phyloP scores from a whole-genome alignment of 2,888 invertebrate species.

The Erebia ligea region DNA sequence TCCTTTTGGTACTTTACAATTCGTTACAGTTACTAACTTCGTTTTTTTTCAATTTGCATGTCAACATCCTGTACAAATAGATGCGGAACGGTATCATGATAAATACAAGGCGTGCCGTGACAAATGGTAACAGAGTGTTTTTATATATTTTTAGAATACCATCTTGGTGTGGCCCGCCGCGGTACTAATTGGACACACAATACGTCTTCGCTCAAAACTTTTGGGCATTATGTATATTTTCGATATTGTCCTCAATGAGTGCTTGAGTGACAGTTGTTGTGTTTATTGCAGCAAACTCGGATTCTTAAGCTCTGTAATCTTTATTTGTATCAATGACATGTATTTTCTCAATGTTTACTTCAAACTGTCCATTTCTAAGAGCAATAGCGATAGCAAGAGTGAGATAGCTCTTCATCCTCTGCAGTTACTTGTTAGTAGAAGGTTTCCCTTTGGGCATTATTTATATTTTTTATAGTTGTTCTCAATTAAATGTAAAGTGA shows the following conservation, averaged over 20 bases:
- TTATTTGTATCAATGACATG: neutral
- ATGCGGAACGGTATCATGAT: slow-evolving; percentile 73
- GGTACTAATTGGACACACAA: slow-evolving; percentile 79
- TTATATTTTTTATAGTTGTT: slow-evolving; percentile 46
- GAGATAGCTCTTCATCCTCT: too few relatives aligned
- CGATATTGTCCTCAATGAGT: slow-evolving; percentile 31
- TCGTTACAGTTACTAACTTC: neutral
- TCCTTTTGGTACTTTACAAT: neutral
- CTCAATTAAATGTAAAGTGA: neutral
- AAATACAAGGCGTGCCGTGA: slow-evolving; percentile 78
- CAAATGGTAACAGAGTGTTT: slow-evolving; percentile 81
- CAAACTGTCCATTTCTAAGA: neutral
- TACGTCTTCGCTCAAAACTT: slow-evolving; percentile 59
- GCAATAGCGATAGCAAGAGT: neutral
- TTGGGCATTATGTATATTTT: slow-evolving; percentile 47
- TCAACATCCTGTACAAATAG: slow-evolving; percentile 57
- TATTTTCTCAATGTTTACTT: slow-evolving; percentile 1
- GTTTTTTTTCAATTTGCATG: slow-evolving; percentile 11
- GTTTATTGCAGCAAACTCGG: slow-evolving; percentile 16
- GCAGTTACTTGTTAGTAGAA: neutral
- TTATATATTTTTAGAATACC: slow-evolving; percentile 78
- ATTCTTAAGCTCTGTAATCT: neutral
- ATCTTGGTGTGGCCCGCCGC: slow-evolving; percentile 54
- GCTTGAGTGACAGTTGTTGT: slow-evolving; percentile 13
- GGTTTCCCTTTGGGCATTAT: slow-evolving; percentile 39